Evolutionary conservation across 2,113 vertebrate species (phyloP).

Genomic region (Rhombomys opimus): DNA sequence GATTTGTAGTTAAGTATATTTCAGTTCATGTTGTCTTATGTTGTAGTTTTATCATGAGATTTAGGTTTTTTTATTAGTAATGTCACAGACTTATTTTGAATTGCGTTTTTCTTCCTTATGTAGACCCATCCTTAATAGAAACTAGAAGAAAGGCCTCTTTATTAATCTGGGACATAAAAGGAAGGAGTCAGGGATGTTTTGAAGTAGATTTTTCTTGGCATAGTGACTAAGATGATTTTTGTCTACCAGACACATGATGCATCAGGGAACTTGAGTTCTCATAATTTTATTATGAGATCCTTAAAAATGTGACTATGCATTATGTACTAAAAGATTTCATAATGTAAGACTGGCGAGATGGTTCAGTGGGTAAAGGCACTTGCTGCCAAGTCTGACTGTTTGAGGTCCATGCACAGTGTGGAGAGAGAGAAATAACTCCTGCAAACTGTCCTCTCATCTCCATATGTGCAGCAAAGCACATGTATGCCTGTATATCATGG

Average conservation of each 20-base stretch:
- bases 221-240: constrained; percentile 24
- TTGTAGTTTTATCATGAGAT: background rate
- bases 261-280: background rate
- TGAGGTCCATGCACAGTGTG: background rate
- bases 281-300: background rate
- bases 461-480: background rate
- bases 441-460: background rate
- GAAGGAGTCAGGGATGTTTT: constrained; percentile 10
- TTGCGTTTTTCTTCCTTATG: constrained; percentile 24
- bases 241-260: background rate
- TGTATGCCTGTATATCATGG: no score
- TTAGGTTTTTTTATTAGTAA: background rate
- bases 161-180: background rate
- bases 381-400: background rate
- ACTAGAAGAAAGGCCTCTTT: background rate
- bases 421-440: background rate
- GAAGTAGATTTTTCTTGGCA: constrained; percentile 13
- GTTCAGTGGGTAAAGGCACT: background rate
- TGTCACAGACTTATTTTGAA: constrained; percentile 9
- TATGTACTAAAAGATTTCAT: constrained; percentile 11
- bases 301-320: background rate
- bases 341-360: background rate
- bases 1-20: constrained; percentile 12
- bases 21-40: background rate
- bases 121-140: constrained; percentile 4